A percentile compares a stretch with the other conserved stretches of the same genome.
These are phyloP conservation scores for Phalacrocorax aristotelis DNA, from an alignment of 2,113 vertebrate species.

Conservation along the genomic window DNA sequence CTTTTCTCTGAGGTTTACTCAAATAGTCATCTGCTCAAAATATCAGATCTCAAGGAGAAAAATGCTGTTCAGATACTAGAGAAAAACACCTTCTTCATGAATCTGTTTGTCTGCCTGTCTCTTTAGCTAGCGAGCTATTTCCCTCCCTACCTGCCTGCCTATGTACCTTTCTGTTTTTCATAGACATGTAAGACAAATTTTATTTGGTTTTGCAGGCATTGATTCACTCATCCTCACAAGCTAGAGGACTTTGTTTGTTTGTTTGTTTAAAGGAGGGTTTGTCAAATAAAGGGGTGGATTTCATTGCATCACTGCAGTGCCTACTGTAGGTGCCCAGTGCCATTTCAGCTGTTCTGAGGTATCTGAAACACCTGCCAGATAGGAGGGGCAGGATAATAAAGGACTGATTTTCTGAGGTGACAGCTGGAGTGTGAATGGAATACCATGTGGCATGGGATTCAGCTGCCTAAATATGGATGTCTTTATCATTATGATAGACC, in stretches of 20 bases:
- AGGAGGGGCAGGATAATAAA: background rate
- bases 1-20: background rate
- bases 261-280: background rate
- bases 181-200: background rate
- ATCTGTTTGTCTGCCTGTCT: too few species aligned
- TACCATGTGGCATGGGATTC: background rate
- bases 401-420: background rate
- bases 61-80: background rate
- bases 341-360: background rate
- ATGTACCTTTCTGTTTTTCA: background rate
- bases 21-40: background rate
- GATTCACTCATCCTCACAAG: background rate
- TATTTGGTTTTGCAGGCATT: background rate
- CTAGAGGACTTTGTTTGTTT: background rate
- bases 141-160: background rate
- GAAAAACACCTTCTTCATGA: background rate
- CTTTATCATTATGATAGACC: background rate
- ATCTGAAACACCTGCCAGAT: background rate
- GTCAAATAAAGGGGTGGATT: background rate
- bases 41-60: background rate
- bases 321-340: too few species aligned
- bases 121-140: accelerated
- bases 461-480: background rate
- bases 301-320: background rate
- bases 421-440: background rate